Percentiles rank a stretch among this genome's conserved stretches.
Evolutionary conservation across 2,113 vertebrate genomes (phyloP).

Genomic region (Cyanoramphus novaezelandiae): DNA sequence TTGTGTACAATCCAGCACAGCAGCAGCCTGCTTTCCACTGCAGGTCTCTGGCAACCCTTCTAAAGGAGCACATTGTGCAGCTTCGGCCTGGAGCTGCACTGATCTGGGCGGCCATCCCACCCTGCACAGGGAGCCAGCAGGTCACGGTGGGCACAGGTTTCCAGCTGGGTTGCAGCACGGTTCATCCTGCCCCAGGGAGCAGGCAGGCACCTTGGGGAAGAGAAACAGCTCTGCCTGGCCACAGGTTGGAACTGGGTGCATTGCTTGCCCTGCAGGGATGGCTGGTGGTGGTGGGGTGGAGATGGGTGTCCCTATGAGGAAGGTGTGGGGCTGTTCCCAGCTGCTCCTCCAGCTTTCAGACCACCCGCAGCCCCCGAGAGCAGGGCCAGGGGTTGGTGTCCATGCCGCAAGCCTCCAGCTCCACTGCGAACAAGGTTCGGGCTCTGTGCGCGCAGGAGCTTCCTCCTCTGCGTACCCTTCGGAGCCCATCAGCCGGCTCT

Average conservation of each 20-base stretch:
- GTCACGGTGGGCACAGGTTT: rapidly evolving
- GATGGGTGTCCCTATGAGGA: neutral
- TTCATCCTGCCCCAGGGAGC: neutral
- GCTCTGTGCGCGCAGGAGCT: rapidly evolving
- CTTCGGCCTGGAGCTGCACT: neutral
- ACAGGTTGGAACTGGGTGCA: neutral
- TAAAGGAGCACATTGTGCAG: rapidly evolving
- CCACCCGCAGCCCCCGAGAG: neutral
- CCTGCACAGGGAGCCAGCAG: neutral
- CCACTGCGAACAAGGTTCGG: rapidly evolving
- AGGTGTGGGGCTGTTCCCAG: neutral
- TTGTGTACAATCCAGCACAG: rapidly evolving
- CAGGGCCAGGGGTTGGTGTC: neutral
- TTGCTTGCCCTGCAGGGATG: neutral
- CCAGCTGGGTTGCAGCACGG: neutral
- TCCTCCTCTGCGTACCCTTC: neutral
- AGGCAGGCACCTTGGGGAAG: neutral
- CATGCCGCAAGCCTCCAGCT: neutral
- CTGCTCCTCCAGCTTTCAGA: neutral
- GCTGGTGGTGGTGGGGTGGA: rapidly evolving
- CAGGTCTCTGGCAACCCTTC: neutral
- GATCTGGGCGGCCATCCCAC: neutral
- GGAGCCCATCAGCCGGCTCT: neutral
- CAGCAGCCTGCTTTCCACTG: neutral
- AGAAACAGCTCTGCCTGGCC: neutral